Evolutionary conservation across 2,888 invertebrate species (phyloP), one percentile per base, ranked within the genome.

Genomic region (Bombylius major): DNA sequence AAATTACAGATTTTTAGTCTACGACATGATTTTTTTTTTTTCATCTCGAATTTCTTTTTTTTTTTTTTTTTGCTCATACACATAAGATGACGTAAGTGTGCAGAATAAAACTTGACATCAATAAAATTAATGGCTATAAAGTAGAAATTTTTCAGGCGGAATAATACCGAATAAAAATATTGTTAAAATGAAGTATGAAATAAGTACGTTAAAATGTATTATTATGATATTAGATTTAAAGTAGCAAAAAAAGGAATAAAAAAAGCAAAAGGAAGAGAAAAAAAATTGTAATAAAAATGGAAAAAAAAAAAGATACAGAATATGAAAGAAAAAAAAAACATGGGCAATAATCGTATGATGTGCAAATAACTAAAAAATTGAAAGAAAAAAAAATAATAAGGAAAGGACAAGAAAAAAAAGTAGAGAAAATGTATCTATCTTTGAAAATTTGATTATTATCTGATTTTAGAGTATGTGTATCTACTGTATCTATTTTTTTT

Each of bases 111-210:
- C 48, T 54, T 48, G 48, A 54, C 31, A 54, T 31, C 49, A 48
- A 54, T 42, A 54, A 54, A 54, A 47, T 54, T 48, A 42, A 48
- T 49, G 48, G 46, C 42, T n/a, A 54, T 54, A 49, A 54, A 54
- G 39, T 42, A 42, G 12, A 42, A 42, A 42, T 42, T 42, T 42
- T 42, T 42, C 39, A 42, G 12, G 39, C 39, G 12, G 12, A 42
- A 42, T 42, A 42, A 42, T 42, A 42, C 11, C 39, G 11, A 11
- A 42, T 42, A 11, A 36, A 36, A 36, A 42, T 42, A 42, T 11
- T 42, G 39, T 42, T 42, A 8, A 42, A 42, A 8, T 42, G 12
- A 42, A 42, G 34, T 36, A 36, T 36, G 34, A 23, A 23, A 23
- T 23, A 23, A 23, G 23, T 23, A 23, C 23, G 23, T 9, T 36